A percentile compares a stretch with the other conserved stretches of the same genome.
Evolutionary conservation across 1,140 invertebrate genomes (phyloP).

Genomic region (Protaetia brevitarsis): DNA sequence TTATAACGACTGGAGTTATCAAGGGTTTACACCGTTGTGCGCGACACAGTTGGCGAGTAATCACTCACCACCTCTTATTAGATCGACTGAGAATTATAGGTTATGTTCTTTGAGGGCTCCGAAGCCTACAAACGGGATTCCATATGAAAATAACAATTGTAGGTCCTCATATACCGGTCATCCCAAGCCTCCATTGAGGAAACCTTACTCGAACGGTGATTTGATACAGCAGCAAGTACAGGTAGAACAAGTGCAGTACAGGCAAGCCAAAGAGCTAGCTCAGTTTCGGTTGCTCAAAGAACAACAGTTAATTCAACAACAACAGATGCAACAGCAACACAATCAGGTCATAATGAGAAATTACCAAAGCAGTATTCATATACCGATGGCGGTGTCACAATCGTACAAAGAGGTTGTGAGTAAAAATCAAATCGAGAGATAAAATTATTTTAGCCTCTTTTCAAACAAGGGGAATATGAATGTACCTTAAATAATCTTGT

Average conservation of each 20-base stretch:
- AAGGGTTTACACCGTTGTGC: conserved; percentile 28
- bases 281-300: conserved; percentile 42
- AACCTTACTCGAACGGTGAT: conserved; percentile 39
- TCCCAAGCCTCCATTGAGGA: conserved; percentile 20
- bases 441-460: neutral
- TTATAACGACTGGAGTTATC: conserved; percentile 39
- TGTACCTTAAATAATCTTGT: neutral
- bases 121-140: conserved; percentile 39
- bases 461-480: neutral
- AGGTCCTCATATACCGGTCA: conserved; percentile 6
- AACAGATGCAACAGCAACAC: conserved; percentile 30
- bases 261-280: conserved; percentile 38
- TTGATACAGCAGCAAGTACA: conserved; percentile 40
- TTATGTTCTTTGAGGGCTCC: conserved; percentile 29
- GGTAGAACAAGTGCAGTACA: conserved; percentile 37
- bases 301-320: conserved; percentile 39
- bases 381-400: conserved; percentile 31
- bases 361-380: conserved; percentile 40
- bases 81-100: conserved; percentile 27
- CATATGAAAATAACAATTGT: conserved; percentile 36
- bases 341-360: conserved; percentile 28
- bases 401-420: neutral
- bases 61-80: neutral
- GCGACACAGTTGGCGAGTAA: conserved; percentile 29
- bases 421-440: neutral